A percentile compares a stretch with the other conserved stretches of the same genome.
Evolutionary conservation across 2,797 vertebrate genomes (phyloP).

Genomic region (Tragelaphus oryx): DNA sequence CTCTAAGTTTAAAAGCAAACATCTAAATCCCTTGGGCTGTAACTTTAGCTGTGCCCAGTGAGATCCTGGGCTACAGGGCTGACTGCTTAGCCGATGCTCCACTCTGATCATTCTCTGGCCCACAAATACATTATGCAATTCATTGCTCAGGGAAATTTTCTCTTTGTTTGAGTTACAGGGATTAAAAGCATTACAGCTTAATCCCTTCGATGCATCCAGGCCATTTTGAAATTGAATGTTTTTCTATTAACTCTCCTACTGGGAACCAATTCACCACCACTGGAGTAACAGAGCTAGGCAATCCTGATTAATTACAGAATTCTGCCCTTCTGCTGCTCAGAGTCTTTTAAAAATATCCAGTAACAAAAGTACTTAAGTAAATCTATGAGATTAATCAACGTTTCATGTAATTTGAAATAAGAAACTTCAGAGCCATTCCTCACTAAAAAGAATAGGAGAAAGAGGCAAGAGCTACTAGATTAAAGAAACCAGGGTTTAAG

Average conservation of each 20-base stretch:
- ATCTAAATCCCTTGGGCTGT: not conserved
- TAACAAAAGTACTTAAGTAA: slow-evolving; percentile 68
- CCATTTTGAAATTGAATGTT: slow-evolving; percentile 77
- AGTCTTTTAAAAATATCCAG: slow-evolving; percentile 62
- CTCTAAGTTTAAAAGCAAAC: slow-evolving; percentile 14
- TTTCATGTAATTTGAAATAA: slow-evolving; percentile 64
- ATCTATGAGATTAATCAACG: slow-evolving; percentile 54
- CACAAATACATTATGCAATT: slow-evolving; percentile 61
- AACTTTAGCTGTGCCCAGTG: not conserved
- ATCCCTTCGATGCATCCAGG: slow-evolving; percentile 73
- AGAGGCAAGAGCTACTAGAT: not conserved
- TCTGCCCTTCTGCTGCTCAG: slow-evolving; percentile 63
- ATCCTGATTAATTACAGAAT: slow-evolving; percentile 74
- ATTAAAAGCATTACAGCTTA: slow-evolving; percentile 79
- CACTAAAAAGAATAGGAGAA: slow-evolving; percentile 8
- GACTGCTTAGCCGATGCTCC: slow-evolving; percentile 52
- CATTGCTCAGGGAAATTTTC: slow-evolving; percentile 61
- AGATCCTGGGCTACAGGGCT: slow-evolving; percentile 43
- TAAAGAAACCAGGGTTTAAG: slow-evolving; percentile 49
- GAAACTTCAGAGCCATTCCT: slow-evolving; percentile 64
- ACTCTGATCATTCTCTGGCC: slow-evolving; percentile 67
- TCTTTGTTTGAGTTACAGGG: slow-evolving; percentile 72
- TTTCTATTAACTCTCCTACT: slow-evolving; percentile 77
- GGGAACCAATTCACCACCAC: slow-evolving; percentile 68
- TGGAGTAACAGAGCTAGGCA: slow-evolving; percentile 42